Evolutionary conservation across 2,888 invertebrate species (phyloP), one percentile per base, ranked within the genome.

Genomic region (Caenorhabditis angaria): DNA sequence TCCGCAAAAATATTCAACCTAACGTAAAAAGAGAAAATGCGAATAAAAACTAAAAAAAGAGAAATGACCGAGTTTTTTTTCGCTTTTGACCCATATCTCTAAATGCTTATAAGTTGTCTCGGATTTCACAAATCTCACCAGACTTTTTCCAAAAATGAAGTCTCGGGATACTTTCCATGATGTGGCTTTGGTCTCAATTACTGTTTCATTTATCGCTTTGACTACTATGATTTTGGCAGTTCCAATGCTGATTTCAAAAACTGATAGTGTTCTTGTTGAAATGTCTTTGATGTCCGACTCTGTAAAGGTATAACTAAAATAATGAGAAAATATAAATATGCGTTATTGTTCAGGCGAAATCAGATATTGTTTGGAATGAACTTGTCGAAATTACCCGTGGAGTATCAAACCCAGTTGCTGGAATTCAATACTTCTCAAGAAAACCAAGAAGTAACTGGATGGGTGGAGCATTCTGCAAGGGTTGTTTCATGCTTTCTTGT

Each of bases 401-500:
- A 57, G 69, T 54, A 55, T 29, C 58, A 14, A 41, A 53, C 48
- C 27, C 72, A 3, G 41, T 41, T 6, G 14, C 41, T 2, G 64
- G 64, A 25, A 61, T 74, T 27, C 70, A 66, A 55, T 83, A 76
- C 70, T 83, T 83, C 78, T 79, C 81, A 8, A 75, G 84, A 55
- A 77, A 70, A 28, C 66, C 68, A 51, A 65, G 80, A 67, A 70
- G 61, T n/a, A 70, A 65, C 48, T 78, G 73, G 69, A 65, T 75
- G 60, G 80, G 80, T 48, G 80, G 76, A 25, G 76, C 76, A 22
- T 78, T 81, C 72, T 81, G 81, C 60, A 75, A 72, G 20, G 78
- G 84, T 18, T 86, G 86, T 64, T 77, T 75, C 41, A 80, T 75
- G 25, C 77, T 87, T 47, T 76, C 80, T 10, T 87, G 88, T 66